Conservation (phyloP, 53 echinoderm and acorn worm species). For the Patiria pectinifera region DNA sequence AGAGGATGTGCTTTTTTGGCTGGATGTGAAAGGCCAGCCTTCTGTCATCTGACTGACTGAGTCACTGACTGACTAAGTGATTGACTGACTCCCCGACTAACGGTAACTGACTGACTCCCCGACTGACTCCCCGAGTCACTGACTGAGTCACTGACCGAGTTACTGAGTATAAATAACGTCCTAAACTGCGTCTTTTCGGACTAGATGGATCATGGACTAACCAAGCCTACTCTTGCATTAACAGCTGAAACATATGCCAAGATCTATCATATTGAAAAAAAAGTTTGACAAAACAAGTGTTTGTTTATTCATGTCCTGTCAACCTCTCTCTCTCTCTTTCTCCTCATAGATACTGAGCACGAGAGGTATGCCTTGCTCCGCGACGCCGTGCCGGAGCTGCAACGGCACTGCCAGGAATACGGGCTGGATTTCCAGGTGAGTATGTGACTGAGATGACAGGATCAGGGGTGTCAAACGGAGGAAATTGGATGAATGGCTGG, state of each 20-base stretch:
- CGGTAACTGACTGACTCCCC: no score
- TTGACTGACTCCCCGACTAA: no score
- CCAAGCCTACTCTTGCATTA: no score
- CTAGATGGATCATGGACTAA: no score
- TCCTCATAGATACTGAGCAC: constrained; percentile 86
- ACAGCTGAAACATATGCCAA: background rate
- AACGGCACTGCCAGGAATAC: constrained; percentile 94
- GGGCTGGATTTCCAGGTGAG: constrained; percentile 98
- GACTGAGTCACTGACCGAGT: no score
- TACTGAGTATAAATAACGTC: no score
- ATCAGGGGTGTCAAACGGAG: background rate
- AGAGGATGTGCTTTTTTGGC: no score
- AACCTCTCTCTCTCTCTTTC: background rate
- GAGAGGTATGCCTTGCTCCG: constrained; percentile 85
- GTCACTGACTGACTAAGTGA: no score
- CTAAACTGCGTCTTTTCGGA: no score
- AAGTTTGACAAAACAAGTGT: background rate
- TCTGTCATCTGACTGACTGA: no score
- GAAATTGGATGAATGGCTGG: background rate
- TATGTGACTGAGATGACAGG: background rate
- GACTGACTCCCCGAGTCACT: no score
- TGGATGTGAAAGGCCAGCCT: no score
- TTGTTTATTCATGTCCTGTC: background rate
- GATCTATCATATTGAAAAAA: background rate
- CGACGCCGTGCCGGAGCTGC: constrained; percentile 92